Base-by-base conservation (phyloP, 2,888 invertebrate species). In the Mimachlamys varia region DNA sequence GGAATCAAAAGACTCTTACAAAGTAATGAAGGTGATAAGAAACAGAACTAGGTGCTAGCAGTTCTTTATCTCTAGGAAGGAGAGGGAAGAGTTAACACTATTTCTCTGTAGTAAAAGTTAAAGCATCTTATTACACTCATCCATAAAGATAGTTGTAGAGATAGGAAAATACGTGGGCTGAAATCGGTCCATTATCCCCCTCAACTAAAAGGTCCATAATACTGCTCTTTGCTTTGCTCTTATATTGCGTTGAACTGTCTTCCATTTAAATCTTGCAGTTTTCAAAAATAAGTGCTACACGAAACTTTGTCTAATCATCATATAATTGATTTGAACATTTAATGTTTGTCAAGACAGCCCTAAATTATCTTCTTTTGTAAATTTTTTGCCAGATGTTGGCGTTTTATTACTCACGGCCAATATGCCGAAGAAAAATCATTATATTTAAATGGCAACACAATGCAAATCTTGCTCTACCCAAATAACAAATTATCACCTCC, bases 401-500 rank as follows among this genome's bases (percentile, higher is more conserved):
- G 33, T 33, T 76, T 76, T 76, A 76, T 76, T 76, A 27, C 76
- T 76, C 33, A 76, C 76, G 17, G 76, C 33, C 76, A 76, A 76
- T 76, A 33, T 76, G 76, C 33, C 7, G 76, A 76, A 76, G 33
- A 33, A 76, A 76, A 76, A 76, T 76, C 76, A 76, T 76, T 76
- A 76, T 76, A 76, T 76, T 76, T 76, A 76, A 76, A 76, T 76
- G 76, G 76, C 76, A 33, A 76, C 15, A 76, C 76, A 76, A 76
- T 76, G 76, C 19, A 76, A 76, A 76, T 76, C 76, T 27, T 76
- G 33, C 76, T 33, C 76, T 76, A 76, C 22, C 76, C 76, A 76
- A 76, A 76, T 76, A 76, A 76, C 76, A 76, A 76, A 76, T 76
- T 76, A 76, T 76, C 76, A 76, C 76, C 76, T 76, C 27, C 76